A percentile compares a stretch with the other conserved stretches of the same genome.
Conservation (phyloP, 2,113 vertebrate species). For the Raja brachyura region DNA sequence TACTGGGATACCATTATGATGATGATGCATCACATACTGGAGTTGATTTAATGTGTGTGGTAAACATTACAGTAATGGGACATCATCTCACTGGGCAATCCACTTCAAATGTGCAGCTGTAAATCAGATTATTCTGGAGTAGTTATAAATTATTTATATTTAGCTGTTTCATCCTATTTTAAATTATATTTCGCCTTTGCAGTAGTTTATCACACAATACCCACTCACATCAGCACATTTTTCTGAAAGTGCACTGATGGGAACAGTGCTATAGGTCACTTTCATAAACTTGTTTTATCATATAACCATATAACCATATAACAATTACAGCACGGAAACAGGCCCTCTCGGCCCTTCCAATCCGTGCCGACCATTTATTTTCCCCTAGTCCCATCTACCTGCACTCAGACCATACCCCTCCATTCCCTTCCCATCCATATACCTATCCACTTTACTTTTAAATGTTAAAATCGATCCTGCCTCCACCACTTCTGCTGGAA, state of each 20-base stretch:
- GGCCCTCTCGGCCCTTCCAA: no score
- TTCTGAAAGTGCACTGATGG: neutral
- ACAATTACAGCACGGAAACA: no score
- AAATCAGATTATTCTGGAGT: neutral
- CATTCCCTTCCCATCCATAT: no score
- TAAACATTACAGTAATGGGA: no score
- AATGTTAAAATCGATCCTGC: no score
- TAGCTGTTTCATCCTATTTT: neutral
- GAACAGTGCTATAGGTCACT: neutral
- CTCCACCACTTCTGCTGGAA: no score
- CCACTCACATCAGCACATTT: neutral
- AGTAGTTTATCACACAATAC: neutral
- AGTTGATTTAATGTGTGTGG: no score
- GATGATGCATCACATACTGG: neutral
- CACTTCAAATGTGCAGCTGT: neutral
- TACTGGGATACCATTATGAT: neutral
- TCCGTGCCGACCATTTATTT: no score
- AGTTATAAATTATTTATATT: neutral
- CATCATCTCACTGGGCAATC: neutral
- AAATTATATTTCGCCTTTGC: neutral
- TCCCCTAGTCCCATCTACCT: no score
- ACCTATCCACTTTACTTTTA: no score
- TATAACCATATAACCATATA: no score
- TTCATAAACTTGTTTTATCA: neutral
- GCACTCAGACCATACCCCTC: no score